These are phyloP conservation scores for Lithobates pipiens DNA, from an alignment of 2,797 vertebrate species.

Conservation along the genomic window DNA sequence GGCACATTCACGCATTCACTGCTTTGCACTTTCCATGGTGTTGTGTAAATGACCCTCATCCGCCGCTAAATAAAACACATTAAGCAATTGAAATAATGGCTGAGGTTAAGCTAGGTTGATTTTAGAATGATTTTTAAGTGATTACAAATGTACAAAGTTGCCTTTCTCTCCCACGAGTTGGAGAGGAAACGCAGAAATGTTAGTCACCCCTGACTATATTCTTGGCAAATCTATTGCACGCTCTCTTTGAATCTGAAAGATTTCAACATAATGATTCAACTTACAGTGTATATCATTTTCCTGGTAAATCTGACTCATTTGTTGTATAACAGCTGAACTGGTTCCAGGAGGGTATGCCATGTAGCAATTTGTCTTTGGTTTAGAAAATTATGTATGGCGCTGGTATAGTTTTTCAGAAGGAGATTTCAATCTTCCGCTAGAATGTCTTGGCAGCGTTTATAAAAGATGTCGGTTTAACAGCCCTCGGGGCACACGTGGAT, in stretches of 20 bases:
- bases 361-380: conserved; percentile 45
- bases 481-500: conserved; percentile 13
- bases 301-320: conserved; percentile 44
- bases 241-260: conserved; percentile 29
- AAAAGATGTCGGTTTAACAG: conserved; percentile 19
- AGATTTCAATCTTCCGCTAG: conserved; percentile 30
- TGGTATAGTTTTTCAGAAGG: conserved; percentile 1
- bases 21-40: too few relatives aligned
- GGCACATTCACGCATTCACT: too few relatives aligned
- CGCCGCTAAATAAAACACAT: background rate
- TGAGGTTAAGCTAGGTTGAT: conserved; percentile 2
- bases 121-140: conserved; percentile 4
- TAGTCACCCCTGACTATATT: conserved; percentile 47
- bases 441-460: conserved; percentile 11
- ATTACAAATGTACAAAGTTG: conserved; percentile 21
- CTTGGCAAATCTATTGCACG: conserved; percentile 37
- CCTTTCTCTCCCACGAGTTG: conserved; percentile 28
- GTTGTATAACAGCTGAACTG: conserved; percentile 43
- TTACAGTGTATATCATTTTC: conserved; percentile 34
- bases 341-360: conserved; percentile 38
- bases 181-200: conserved; percentile 38
- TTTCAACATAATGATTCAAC: conserved; percentile 49
- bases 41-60: background rate
- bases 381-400: conserved; percentile 30
- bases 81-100: conserved; percentile 7